Conservation (phyloP, 2,797 vertebrate species). For the Mormyrops boulengeri region DNA sequence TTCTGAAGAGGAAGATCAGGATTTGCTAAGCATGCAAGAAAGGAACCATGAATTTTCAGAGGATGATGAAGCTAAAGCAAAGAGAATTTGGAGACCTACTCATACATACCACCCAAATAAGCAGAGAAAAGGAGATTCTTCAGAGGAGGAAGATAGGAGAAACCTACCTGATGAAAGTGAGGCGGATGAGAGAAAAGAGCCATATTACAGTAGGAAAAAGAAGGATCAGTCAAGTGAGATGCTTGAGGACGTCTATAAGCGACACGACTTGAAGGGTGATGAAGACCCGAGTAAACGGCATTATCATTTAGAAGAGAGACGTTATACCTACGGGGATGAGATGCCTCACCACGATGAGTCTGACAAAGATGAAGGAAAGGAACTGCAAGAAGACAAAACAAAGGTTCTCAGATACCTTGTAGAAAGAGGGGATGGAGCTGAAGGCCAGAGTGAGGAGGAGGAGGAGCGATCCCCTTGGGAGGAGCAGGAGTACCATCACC, state of each 20-base stretch:
- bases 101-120: constrained; percentile 54
- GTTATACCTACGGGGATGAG: constrained; percentile 33
- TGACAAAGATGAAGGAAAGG: constrained; percentile 23
- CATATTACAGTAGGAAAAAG: constrained; percentile 23
- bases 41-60: constrained; percentile 37
- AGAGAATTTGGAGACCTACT: constrained; percentile 48
- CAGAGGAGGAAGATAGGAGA: constrained; percentile 45
- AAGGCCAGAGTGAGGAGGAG: constrained; percentile 44
- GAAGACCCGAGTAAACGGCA: constrained; percentile 43
- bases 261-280: background rate
- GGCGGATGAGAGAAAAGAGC: constrained; percentile 23
- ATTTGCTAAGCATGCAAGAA: constrained; percentile 20
- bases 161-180: constrained; percentile 28
- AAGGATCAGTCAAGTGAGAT: constrained; percentile 21
- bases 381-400: constrained; percentile 37
- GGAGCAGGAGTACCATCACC: constrained; percentile 63
- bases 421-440: constrained; percentile 43
- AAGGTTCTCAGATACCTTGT: constrained; percentile 55
- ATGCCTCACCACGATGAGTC: constrained; percentile 27
- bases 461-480: constrained; percentile 59
- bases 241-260: constrained; percentile 28
- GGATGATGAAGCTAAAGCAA: constrained; percentile 10
- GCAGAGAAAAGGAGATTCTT: constrained; percentile 48
- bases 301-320: constrained; percentile 35
- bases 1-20: constrained; percentile 42